Evolutionary conservation across 2,113 vertebrate genomes (phyloP).

Genomic region (Periophthalmodon schlosseri): DNA sequence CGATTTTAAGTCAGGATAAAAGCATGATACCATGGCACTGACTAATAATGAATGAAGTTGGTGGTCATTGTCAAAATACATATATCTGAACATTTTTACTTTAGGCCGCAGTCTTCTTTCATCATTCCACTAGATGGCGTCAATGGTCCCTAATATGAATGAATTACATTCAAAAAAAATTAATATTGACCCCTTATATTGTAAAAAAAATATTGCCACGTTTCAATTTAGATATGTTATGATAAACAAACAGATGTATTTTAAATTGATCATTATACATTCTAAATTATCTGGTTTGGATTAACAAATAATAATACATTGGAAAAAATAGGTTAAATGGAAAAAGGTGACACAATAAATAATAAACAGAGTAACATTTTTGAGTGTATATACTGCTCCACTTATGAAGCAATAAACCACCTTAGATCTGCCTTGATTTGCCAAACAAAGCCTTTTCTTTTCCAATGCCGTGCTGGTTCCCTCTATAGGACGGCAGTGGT

Average conservation of each 20-base stretch:
- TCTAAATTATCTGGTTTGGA: too few relatives aligned
- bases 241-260: not conserved
- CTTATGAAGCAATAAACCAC: too few relatives aligned
- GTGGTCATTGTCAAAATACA: not conserved
- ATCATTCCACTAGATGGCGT: not conserved
- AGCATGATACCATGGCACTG: slow-evolving; percentile 34
- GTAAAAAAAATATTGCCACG: too few relatives aligned
- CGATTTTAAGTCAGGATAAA: slow-evolving; percentile 22
- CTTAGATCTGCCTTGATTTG: too few relatives aligned
- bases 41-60: not conserved
- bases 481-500: slow-evolving; percentile 24
- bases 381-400: too few relatives aligned
- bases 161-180: not conserved
- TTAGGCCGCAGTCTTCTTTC: not conserved
- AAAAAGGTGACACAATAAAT: too few relatives aligned
- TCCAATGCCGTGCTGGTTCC: not conserved
- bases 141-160: not conserved
- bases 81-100: not conserved
- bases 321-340: too few relatives aligned
- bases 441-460: not conserved
- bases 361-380: too few relatives aligned
- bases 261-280: not conserved
- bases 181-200: too few relatives aligned
- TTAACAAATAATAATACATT: not conserved
- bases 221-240: not conserved